Conservation (phyloP, 2,113 vertebrate species). For the Cyanoderma ruficeps region DNA sequence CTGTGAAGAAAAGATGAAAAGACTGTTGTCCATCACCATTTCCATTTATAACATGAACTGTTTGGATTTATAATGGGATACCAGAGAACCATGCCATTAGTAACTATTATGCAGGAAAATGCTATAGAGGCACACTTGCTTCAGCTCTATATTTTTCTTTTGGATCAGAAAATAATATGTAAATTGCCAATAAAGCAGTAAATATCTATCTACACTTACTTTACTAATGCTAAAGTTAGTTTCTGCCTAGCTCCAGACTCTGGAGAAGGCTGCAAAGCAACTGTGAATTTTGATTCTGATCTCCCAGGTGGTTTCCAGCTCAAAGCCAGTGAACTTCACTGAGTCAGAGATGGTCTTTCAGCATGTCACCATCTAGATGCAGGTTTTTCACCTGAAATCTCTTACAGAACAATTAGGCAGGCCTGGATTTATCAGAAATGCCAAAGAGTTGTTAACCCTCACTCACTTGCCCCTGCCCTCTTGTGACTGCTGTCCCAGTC, state of each 20-base stretch:
- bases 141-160: neutral
- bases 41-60: neutral
- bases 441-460: neutral
- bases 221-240: neutral
- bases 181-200: neutral
- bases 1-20: neutral
- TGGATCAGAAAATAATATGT: neutral
- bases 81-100: neutral
- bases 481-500: neutral
- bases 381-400: neutral
- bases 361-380: neutral
- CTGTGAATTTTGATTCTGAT: neutral
- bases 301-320: neutral
- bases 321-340: neutral
- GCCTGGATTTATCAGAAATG: neutral
- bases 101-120: neutral
- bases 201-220: neutral
- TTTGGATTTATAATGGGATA: neutral
- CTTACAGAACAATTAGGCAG: neutral
- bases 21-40: neutral
- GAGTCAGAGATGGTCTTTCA: neutral
- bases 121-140: neutral
- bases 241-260: neutral
- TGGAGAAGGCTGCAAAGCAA: neutral
- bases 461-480: neutral